These are phyloP conservation scores for Drosophila suboccidentalis DNA, from an alignment of 2,888 invertebrate genomes.

Conservation along the genomic window DNA sequence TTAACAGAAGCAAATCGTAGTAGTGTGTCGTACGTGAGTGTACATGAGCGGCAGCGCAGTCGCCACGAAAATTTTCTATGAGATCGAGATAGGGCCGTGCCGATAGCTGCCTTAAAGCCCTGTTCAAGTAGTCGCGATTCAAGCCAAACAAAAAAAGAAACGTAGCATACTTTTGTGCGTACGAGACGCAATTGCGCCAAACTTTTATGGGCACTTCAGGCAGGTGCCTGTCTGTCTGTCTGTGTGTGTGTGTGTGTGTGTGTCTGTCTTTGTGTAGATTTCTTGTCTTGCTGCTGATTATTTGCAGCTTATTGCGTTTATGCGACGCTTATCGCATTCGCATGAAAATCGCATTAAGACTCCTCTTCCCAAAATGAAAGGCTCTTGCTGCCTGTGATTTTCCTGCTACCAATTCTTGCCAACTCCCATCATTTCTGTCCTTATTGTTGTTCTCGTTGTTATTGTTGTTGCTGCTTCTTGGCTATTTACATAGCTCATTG, in stretches of 20 bases:
- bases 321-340: slow-evolving; percentile 75
- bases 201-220: slow-evolving; percentile 52
- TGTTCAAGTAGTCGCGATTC: neutral
- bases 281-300: slow-evolving; percentile 68
- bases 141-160: slow-evolving; percentile 4
- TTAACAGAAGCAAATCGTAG: no score
- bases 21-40: no score
- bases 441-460: neutral
- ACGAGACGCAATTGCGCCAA: slow-evolving; percentile 34
- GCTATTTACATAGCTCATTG: slow-evolving; percentile 51
- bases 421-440: neutral
- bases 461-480: slow-evolving; percentile 5
- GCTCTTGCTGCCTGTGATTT: slow-evolving; percentile 31
- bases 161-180: slow-evolving; percentile 56
- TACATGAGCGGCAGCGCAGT: no score
- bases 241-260: slow-evolving; percentile 10
- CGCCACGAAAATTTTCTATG: no score
- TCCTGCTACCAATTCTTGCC: slow-evolving; percentile 3
- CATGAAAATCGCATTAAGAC: slow-evolving; percentile 74
- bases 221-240: slow-evolving; percentile 36
- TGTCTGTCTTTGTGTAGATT: slow-evolving; percentile 37
- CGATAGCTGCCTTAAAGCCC: slow-evolving; percentile 48
- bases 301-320: slow-evolving; percentile 77
- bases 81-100: no score
- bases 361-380: neutral